Percentiles rank a stretch among this genome's conserved stretches.
phyloP scores from a whole-genome alignment of 2,888 invertebrate genomes.

The Acrobeloides nanus region DNA sequence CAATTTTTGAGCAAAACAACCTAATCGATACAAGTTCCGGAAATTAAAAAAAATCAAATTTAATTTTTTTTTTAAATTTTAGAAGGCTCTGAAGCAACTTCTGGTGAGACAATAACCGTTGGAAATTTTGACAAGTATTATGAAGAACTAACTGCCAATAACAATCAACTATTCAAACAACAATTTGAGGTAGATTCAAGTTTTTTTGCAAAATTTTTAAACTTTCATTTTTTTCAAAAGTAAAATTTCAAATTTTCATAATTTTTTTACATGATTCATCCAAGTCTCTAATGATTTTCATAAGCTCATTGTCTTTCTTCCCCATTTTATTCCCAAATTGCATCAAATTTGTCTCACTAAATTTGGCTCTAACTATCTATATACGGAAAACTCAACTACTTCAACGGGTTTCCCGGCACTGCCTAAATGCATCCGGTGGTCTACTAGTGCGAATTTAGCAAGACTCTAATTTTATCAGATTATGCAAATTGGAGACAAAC shows the following conservation, averaged over 20 bases:
- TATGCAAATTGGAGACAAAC: conserved; percentile 21
- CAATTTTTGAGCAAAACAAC: too few species aligned
- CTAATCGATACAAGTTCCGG: conserved; percentile 5
- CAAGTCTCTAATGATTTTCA: too few species aligned
- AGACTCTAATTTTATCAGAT: conserved; percentile 23
- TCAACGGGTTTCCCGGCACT: conserved; percentile 1
- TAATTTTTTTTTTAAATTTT: conserved; percentile 10
- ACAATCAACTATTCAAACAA: conserved; percentile 32
- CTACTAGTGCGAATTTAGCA: conserved; percentile 2
- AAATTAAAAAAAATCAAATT: conserved; percentile 4
- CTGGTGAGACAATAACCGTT: conserved; percentile 33
- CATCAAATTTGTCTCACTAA: too few species aligned
- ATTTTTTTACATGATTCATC: too few species aligned
- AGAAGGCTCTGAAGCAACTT: conserved; percentile 1
- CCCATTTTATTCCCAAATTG: too few species aligned
- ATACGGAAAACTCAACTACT: too few species aligned
- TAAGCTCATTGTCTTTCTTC: too few species aligned
- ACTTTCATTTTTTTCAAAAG: too few species aligned
- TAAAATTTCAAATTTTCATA: too few species aligned
- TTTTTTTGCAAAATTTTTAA: too few species aligned
- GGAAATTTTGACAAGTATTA: conserved; percentile 47
- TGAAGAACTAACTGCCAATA: conserved; percentile 37
- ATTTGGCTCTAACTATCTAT: too few species aligned
- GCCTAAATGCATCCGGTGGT: conserved; percentile 2
- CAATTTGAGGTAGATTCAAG: conserved; percentile 48